Base-by-base conservation (phyloP, 2,888 invertebrate genomes). In the Eupithecia centaureata region DNA sequence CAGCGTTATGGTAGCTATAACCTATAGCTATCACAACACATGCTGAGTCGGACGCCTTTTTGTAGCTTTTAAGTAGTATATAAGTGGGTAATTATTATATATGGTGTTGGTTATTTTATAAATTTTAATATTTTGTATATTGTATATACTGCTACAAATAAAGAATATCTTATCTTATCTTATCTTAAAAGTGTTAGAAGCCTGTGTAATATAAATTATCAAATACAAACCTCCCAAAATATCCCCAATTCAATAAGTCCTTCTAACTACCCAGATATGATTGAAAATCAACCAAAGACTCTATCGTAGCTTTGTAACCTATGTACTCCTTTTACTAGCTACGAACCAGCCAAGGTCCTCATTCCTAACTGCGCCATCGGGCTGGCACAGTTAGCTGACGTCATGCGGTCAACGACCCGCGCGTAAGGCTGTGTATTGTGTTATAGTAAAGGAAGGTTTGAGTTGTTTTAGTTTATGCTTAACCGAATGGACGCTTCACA, bases 361-460 rank as follows among this genome's bases (percentile, higher is more conserved):
- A 70, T 63, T 70, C 63, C 64, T 70, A 71, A 72, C 67, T 69
- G 68, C 72, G 72, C 70, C 67, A 64, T 51, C 69, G 69, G 67
- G 65, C 62, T 63, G 63, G 76, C 80, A 81, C 83, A 82, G 83
- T 83, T 83, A 82, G 77, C 62, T 82, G 83, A 84, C 82, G 82
- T 84, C 83, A 83, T 61, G 63, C 69, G 63, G 81, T 79, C 82
- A 75, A 72, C 72, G 81, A 78, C 81, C 81, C 52, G 68, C 68
- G 1, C 5, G 22, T 57, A 57, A 33, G 32, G 57, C 56, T 52
- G 2, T 52, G 13, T 54, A 27, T 64, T 58, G 68, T 47, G 62
- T 56, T 5, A 15, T 61, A 63, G 22, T 25, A 12, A 56, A 47
- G 56, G 47, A 42, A 30, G 38, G 22, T 25, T 60, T 52, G 27